Evolutionary conservation across 2,113 vertebrate species (phyloP).

Genomic region (Malaclemys terrapin): DNA sequence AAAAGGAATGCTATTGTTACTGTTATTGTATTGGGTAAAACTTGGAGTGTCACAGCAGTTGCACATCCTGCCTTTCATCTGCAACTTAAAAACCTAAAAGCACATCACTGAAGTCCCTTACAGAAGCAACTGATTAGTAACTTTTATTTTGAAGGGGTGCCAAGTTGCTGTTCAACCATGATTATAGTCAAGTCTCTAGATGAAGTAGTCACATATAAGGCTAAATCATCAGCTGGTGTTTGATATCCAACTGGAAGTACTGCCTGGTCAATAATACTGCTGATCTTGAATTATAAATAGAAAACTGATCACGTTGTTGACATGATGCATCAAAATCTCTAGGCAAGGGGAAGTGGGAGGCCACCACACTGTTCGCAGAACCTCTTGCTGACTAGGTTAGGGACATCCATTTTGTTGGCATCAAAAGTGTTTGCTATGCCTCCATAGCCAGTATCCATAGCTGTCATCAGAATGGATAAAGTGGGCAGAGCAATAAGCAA

Average conservation of each 20-base stretch:
- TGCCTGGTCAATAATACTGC: background rate
- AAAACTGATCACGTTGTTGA: background rate
- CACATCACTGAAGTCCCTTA: background rate
- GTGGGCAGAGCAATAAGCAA: background rate
- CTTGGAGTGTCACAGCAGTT: background rate
- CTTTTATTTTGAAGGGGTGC: background rate
- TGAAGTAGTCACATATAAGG: background rate
- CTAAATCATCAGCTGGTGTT: background rate
- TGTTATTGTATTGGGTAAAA: rapidly evolving
- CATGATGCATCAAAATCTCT: background rate
- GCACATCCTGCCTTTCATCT: background rate
- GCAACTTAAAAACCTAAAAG: background rate
- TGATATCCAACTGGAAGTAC: background rate
- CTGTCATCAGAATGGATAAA: background rate
- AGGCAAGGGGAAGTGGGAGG: background rate
- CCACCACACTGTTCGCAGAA: rapidly evolving
- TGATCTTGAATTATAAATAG: background rate
- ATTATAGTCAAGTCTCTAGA: background rate
- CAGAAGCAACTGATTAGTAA: background rate
- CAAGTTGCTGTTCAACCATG: background rate
- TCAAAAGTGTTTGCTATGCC: background rate
- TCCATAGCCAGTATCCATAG: background rate
- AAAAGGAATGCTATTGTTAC: background rate
- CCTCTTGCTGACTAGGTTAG: background rate
- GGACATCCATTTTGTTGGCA: background rate